Evolutionary conservation across 2,797 vertebrate genomes (phyloP), one percentile per base, ranked within the genome.

Genomic region (Steatocranus sp.): DNA sequence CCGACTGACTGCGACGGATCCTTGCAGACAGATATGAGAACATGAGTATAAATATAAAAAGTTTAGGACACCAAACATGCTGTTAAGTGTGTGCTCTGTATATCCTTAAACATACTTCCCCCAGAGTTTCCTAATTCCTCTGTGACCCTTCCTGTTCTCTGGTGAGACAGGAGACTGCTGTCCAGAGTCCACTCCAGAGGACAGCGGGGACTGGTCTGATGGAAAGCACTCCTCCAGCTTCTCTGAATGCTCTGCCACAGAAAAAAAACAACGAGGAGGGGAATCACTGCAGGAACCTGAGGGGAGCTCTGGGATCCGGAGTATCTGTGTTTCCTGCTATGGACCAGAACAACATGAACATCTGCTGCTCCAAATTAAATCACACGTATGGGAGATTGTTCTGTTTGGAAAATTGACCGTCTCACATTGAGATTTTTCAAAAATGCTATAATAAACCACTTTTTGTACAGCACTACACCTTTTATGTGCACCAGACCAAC

Each of bases 91-190:
- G 5, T 54, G 23, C 10, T 23, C 38, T 25, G 7, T 23, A 5
- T 38, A 20, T 38, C 8, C 27, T 75, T 17, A 34, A n/a, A 95
- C 98, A 95, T 96, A 99, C 99, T 96, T 99, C 90, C 98, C 98
- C 98, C 98, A 99, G 82, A 99, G 97, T 84, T 97, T 99, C 93
- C 95, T 97, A 85, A 99, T 98, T 86, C 99, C 98, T 94, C 97
- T 97, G 86, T 97, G 97, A 78, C 90, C 97, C 91, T 97, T 98
- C 92, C 95, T 97, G 93, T 95, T 96, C 84, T 99, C 98, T 11
- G 97, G 96, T 50, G 97, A 97, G 90, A 98, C 81, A 0, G 97
- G 97, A 27, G 98, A 98, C 36, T 97, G 98, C 48, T 97, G 95
- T 23, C 97, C 94, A 1, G 97, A 98, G 84, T 99, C 97, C 0